Base-by-base conservation (phyloP, 2,113 vertebrate species). In the Sitta europaea region DNA sequence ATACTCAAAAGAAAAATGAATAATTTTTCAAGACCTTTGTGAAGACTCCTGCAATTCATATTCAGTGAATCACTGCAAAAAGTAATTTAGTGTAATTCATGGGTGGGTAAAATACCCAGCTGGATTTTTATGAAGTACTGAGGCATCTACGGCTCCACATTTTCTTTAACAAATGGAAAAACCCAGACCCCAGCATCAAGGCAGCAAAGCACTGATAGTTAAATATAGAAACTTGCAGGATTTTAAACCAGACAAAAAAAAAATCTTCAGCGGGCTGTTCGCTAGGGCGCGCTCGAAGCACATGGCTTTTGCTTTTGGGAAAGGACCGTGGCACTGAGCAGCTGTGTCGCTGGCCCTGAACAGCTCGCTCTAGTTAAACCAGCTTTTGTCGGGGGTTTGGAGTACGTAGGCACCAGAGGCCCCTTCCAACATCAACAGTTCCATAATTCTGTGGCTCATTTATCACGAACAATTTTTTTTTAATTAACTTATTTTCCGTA, bases 271-370 rank as follows among this genome's bases (percentile, higher is more conserved):
- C 11, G 13, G 50, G 24, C 10, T 57, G 74, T 73, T 80, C 94
- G 22, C 90, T 90, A 97, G 96, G 58, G 94, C 8, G 95, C 82
- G 85, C 90, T 96, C 50, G 0, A 88, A 57, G 86, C 59, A 50
- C 74, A 0, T 0, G 28, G 25, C 15, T 86, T 43, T 75, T 1
- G 5, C 50, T 33, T 59, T 5, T 19, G 27, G 27, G 54, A 31
- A 12, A 10, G 71, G 40, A 3, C 29, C 0, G 5, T 21, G 83
- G 15, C 75, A 1, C 35, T 1, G 42, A 43, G 59, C 59, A 6
- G 2, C 53, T 20, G 11, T 14, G 57, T 4, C 67, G 2, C 42
- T 24, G 63, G 18, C n/a, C 17, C 65, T 27, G n/a, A 50, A 8
- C 63, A 38, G 4, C 29, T 35, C 25, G 1, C 4, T 27, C 31